phyloP scores from a whole-genome alignment of 2,888 invertebrate genomes.

The Andrena flavipes region DNA sequence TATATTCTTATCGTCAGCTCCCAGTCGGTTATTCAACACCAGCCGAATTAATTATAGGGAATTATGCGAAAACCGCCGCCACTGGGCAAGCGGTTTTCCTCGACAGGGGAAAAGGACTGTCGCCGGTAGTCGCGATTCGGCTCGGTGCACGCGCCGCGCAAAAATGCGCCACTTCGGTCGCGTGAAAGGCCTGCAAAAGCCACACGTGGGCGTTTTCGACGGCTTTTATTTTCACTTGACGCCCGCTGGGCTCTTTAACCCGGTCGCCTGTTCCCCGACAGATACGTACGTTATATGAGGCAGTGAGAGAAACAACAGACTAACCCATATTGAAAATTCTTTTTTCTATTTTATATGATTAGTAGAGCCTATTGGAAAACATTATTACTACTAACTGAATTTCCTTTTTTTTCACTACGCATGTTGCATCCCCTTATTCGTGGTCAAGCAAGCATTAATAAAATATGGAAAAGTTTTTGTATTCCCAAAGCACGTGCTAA shows the following conservation, averaged over 20 bases:
- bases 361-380: no score
- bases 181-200: constrained; percentile 60
- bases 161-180: constrained; percentile 42
- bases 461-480: no score
- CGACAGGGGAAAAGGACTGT: constrained; percentile 44
- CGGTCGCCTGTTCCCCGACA: not conserved
- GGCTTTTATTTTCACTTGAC: constrained; percentile 54
- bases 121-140: constrained; percentile 47
- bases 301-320: no score
- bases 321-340: no score
- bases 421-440: no score
- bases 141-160: constrained; percentile 41
- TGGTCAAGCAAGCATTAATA: no score
- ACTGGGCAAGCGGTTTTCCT: constrained; percentile 10
- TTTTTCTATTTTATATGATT: no score
- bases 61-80: constrained; percentile 39
- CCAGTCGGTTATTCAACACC: constrained; percentile 7
- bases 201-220: constrained; percentile 67
- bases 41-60: constrained; percentile 42
- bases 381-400: no score
- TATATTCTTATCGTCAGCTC: not conserved
- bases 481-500: no score
- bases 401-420: no score
- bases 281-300: not conserved
- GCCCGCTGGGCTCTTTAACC: constrained; percentile 19